Percentiles rank a stretch among this genome's conserved stretches.
phyloP scores from a whole-genome alignment of 2,113 vertebrate species.

The Eidolon helvum region DNA sequence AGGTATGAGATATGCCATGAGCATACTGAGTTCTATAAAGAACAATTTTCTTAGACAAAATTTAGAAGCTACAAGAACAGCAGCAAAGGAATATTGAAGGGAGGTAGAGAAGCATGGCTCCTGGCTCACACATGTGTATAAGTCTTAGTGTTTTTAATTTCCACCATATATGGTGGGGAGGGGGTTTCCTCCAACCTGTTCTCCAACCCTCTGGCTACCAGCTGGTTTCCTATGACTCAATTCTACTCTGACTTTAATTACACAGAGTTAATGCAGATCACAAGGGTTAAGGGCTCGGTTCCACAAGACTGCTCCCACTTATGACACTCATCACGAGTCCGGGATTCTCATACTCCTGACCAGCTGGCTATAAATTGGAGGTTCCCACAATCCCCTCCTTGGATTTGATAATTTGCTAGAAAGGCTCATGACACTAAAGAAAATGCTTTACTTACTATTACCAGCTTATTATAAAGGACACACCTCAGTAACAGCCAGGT shows the following conservation, averaged over 20 bases:
- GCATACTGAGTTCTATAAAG: background rate
- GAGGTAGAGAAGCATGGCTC: background rate
- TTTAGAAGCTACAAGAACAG: background rate
- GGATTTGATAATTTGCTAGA: background rate
- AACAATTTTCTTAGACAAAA: background rate
- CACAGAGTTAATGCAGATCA: background rate
- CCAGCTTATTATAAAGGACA: background rate
- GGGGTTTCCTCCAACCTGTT: background rate
- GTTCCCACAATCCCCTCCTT: too few species aligned
- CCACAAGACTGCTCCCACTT: background rate
- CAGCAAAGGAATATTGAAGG: background rate
- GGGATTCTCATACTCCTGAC: background rate
- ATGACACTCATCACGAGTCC: too few species aligned
- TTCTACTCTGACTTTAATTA: background rate
- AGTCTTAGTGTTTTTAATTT: background rate
- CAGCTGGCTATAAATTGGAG: background rate
- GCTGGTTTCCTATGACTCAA: background rate
- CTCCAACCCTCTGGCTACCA: background rate
- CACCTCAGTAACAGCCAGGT: background rate
- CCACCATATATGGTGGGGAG: fast-evolving
- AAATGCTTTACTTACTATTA: background rate
- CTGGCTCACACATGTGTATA: background rate
- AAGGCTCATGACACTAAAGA: background rate
- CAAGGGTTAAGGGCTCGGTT: background rate
- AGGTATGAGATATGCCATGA: background rate